phyloP scores from a whole-genome alignment of 2,888 invertebrate genomes.

The Campoletis raptor region DNA sequence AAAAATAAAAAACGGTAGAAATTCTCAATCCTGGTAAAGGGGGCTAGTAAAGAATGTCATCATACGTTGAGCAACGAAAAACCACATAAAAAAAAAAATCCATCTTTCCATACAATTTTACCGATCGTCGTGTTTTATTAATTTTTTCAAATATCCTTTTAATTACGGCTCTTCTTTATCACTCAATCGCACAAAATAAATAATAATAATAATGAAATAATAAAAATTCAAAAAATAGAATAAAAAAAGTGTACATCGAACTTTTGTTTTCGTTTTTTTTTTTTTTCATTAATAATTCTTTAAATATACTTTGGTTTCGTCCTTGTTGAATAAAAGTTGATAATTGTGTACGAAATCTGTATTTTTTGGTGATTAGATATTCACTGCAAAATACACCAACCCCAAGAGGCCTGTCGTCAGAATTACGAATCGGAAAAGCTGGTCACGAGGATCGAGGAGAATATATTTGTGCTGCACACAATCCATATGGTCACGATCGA shows the following conservation, averaged over 20 bases:
- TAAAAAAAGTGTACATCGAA: too few relatives aligned
- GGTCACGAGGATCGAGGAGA: constrained; percentile 86
- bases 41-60: constrained; percentile 33
- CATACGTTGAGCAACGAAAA: constrained; percentile 25
- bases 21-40: constrained; percentile 51
- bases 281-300: not conserved
- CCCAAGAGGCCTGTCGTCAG: constrained; percentile 85
- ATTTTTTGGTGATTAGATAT: constrained; percentile 74
- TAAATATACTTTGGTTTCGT: not conserved
- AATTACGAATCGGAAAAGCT: constrained; percentile 87
- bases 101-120: not conserved
- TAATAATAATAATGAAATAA: too few relatives aligned
- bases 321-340: not conserved
- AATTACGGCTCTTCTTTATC: too few relatives aligned
- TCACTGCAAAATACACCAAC: constrained; percentile 83
- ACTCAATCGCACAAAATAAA: too few relatives aligned
- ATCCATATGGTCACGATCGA: constrained; percentile 88
- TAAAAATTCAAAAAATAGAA: too few relatives aligned
- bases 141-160: not conserved
- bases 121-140: constrained; percentile 3
- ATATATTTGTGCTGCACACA: constrained; percentile 88
- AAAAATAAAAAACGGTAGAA: constrained; percentile 45
- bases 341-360: not conserved
- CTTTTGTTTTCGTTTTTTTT: not conserved
- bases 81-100: constrained; percentile 2